phyloP scores from a whole-genome alignment of 2,113 vertebrate species.

The Cyanoliseus patagonus region DNA sequence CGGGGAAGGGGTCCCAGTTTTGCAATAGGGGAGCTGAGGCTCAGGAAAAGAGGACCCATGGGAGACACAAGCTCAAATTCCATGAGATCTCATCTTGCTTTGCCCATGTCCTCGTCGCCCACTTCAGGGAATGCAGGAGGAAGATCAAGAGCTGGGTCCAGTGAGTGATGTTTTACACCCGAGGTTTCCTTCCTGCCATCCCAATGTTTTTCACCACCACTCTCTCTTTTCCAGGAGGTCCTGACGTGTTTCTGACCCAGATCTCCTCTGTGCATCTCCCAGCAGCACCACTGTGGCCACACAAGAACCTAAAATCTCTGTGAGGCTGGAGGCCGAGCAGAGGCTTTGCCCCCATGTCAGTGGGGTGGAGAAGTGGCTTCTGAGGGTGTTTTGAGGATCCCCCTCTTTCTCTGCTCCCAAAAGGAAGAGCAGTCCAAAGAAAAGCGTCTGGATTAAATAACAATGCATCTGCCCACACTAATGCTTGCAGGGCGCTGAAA shows the following conservation, averaged over 20 bases:
- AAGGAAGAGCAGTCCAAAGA: neutral
- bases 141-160: neutral
- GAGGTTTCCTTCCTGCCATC: neutral
- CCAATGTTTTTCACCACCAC: neutral
- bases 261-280: neutral
- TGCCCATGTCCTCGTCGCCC: neutral
- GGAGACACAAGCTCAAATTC: neutral
- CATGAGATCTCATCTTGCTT: neutral
- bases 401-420: neutral
- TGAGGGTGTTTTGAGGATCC: neutral
- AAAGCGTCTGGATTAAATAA: neutral
- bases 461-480: neutral
- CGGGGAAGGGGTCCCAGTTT: neutral
- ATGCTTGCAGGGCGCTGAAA: neutral
- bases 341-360: fast-evolving
- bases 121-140: neutral
- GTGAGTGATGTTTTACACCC: fast-evolving
- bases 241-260: neutral
- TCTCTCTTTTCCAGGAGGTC: neutral
- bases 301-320: neutral
- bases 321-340: fast-evolving
- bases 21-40: neutral
- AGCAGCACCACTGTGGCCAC: neutral
- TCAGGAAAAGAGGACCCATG: neutral
- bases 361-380: neutral